Percentiles rank a stretch among this genome's conserved stretches.
phyloP scores from a whole-genome alignment of 2,113 vertebrate species.

The Ictidomys tridecemlineatus region DNA sequence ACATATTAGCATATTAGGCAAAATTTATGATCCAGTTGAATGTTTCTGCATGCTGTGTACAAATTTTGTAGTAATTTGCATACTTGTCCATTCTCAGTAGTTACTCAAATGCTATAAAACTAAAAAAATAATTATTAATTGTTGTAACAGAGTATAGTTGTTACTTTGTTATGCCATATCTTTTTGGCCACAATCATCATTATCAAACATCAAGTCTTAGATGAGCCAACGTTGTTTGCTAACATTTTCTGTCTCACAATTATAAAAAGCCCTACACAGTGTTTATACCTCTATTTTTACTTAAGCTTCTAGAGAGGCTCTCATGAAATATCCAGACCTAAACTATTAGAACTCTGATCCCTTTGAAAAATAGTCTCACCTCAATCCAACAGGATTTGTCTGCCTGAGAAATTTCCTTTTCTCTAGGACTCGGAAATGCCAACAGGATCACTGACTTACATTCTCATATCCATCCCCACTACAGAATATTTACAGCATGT shows the following conservation, averaged over 20 bases:
- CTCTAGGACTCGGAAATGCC: neutral
- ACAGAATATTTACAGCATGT: neutral
- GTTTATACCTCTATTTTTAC: neutral
- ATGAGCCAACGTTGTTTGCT: neutral
- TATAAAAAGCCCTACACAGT: neutral
- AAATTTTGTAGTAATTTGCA: neutral
- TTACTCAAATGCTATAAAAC: slow-evolving; percentile 50
- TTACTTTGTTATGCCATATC: neutral
- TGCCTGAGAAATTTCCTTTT: neutral
- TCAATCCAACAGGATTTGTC: neutral
- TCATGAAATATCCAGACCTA: slow-evolving; percentile 25
- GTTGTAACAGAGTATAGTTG: neutral
- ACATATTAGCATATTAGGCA: neutral
- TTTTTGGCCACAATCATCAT: neutral
- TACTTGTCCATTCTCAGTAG: neutral
- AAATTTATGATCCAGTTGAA: neutral
- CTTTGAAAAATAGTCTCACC: neutral
- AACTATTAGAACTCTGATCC: neutral
- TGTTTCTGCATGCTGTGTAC: neutral
- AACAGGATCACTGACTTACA: neutral
- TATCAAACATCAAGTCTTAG: neutral
- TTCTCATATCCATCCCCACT: neutral
- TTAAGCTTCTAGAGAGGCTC: slow-evolving; percentile 2
- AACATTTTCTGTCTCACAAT: neutral
- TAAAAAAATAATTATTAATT: neutral